Evolutionary conservation across 2,113 vertebrate species (phyloP).

Genomic region (Myrmecobius fasciatus): DNA sequence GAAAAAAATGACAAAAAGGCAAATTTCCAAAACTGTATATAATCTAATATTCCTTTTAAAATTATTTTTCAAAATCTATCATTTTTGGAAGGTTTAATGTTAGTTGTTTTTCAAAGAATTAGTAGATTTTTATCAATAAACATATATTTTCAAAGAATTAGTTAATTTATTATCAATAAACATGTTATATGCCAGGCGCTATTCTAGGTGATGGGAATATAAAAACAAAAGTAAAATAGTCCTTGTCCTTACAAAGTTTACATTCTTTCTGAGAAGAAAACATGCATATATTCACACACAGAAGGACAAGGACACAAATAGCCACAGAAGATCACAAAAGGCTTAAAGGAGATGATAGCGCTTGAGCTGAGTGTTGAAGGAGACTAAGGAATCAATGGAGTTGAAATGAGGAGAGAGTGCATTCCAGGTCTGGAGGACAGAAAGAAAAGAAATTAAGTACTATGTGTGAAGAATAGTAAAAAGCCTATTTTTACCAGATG

Average conservation of each 20-base stretch:
- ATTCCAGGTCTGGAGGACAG: neutral
- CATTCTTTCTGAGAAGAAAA: neutral
- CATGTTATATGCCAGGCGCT: neutral
- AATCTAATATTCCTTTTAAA: neutral
- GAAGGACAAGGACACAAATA: neutral
- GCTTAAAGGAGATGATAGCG: neutral
- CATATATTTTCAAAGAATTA: neutral
- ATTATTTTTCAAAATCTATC: neutral
- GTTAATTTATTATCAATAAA: neutral
- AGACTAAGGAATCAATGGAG: neutral
- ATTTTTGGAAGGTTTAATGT: neutral
- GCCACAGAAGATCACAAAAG: neutral
- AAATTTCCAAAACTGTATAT: neutral
- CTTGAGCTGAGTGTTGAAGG: neutral
- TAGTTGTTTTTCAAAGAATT: neutral
- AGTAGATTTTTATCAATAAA: neutral
- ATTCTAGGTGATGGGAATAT: neutral
- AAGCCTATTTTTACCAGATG: neutral
- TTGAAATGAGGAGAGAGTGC: neutral
- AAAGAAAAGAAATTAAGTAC: neutral
- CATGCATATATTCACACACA: neutral
- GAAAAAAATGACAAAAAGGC: neutral
- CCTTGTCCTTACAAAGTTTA: neutral
- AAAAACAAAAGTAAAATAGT: neutral
- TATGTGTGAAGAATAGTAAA: neutral